phyloP scores from a whole-genome alignment of 2,797 vertebrate genomes.

The Macropodus opercularis region DNA sequence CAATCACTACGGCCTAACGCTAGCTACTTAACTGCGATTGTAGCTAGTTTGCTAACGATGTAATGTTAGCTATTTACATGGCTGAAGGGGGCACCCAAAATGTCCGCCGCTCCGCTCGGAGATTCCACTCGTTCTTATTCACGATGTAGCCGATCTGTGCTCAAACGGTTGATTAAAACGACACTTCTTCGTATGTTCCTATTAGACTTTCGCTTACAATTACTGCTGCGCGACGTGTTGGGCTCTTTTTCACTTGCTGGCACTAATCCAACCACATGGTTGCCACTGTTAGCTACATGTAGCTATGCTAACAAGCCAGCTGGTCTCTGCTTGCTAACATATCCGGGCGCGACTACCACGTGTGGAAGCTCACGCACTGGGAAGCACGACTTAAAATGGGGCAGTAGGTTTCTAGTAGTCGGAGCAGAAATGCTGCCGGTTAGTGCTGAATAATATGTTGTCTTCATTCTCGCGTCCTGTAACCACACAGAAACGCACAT shows the following conservation, averaged over 20 bases:
- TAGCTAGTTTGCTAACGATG: slow-evolving; percentile 37
- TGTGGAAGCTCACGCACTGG: slow-evolving; percentile 58
- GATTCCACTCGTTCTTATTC: slow-evolving; percentile 49
- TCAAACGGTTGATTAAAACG: rapidly evolving
- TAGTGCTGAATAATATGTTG: not conserved
- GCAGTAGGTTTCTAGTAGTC: slow-evolving; percentile 43
- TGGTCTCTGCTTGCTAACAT: slow-evolving; percentile 40
- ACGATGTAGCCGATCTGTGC: not conserved
- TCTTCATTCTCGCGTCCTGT: rapidly evolving
- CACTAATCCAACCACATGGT: slow-evolving; percentile 83
- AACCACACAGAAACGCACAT: not conserved
- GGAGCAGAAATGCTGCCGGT: slow-evolving; percentile 1
- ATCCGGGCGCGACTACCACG: slow-evolving; percentile 76
- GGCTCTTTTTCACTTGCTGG: slow-evolving; percentile 58
- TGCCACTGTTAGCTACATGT: slow-evolving; percentile 47
- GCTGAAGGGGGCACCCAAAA: slow-evolving; percentile 77
- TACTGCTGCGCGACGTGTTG: not conserved
- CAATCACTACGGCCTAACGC: slow-evolving; percentile 54
- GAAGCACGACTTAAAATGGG: slow-evolving; percentile 54
- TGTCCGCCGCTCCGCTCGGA: slow-evolving; percentile 76
- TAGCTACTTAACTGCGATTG: slow-evolving; percentile 1
- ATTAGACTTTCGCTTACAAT: rapidly evolving
- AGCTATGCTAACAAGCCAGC: slow-evolving; percentile 67
- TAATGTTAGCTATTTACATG: slow-evolving; percentile 62
- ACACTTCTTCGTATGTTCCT: rapidly evolving